Percentiles rank a stretch among this genome's conserved stretches.
phyloP scores from a whole-genome alignment of 2,797 vertebrate genomes.

The Pyrocephalus nanus region DNA sequence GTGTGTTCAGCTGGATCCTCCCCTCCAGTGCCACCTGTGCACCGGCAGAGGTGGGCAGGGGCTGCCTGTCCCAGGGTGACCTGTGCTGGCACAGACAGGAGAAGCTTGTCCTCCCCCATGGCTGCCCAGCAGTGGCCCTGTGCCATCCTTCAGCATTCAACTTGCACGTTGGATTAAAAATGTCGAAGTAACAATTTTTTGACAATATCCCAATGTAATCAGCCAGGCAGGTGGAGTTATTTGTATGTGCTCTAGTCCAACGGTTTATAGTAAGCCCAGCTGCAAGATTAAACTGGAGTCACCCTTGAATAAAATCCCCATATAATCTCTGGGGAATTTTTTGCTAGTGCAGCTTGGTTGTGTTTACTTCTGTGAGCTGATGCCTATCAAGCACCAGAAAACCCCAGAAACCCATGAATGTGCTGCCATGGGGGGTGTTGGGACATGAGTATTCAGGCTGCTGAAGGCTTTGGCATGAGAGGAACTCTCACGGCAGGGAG shows the following conservation, averaged over 20 bases:
- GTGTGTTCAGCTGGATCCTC: background rate
- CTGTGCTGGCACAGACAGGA: background rate
- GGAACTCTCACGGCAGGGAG: background rate
- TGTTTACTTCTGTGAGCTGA: background rate
- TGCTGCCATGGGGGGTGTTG: background rate
- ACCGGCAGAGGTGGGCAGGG: background rate
- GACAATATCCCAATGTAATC: background rate
- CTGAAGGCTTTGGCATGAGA: background rate
- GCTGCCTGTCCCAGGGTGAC: background rate
- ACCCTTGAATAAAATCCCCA: conserved; percentile 1
- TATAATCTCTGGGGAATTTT: conserved; percentile 6
- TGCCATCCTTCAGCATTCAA: background rate
- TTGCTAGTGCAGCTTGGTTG: background rate
- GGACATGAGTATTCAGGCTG: background rate
- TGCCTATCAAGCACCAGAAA: background rate
- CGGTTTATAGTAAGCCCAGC: background rate
- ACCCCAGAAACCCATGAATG: background rate
- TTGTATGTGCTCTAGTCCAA: background rate
- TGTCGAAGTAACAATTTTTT: background rate
- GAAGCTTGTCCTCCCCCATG: background rate
- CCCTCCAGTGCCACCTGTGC: background rate
- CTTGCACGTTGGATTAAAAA: background rate
- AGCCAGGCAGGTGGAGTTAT: background rate
- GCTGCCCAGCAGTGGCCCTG: background rate
- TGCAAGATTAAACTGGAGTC: conserved; percentile 12